These are phyloP conservation scores for Oriolus oriolus DNA, from an alignment of 2,113 vertebrate genomes.

Conservation along the genomic window DNA sequence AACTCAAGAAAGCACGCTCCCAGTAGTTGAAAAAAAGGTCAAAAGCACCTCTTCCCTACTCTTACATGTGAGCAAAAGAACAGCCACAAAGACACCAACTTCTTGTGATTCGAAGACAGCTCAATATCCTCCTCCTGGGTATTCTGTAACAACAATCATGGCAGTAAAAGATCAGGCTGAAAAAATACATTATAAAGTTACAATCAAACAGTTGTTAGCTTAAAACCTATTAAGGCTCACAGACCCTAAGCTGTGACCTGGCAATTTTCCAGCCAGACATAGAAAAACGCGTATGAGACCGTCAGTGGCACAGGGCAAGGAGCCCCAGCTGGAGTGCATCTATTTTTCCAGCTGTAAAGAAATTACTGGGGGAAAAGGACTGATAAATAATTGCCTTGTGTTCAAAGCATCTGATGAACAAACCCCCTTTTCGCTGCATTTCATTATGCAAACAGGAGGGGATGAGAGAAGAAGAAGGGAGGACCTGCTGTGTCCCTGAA, in stretches of 20 bases:
- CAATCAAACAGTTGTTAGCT: neutral
- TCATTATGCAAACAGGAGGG: neutral
- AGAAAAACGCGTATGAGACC: neutral
- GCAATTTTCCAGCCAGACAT: neutral
- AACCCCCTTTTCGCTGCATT: rapidly evolving
- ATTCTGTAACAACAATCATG: neutral
- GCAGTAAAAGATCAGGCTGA: neutral
- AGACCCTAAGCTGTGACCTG: neutral
- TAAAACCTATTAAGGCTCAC: neutral
- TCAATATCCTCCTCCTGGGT: neutral
- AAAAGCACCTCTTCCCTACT: neutral
- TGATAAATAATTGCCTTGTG: neutral
- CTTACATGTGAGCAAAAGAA: neutral
- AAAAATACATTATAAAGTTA: neutral
- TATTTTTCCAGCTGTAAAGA: neutral
- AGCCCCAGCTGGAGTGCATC: neutral
- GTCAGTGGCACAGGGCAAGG: neutral
- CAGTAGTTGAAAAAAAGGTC: neutral
- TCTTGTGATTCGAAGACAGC: neutral
- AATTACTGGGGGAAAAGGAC: neutral
- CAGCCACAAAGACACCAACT: neutral
- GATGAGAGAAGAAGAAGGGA: neutral
- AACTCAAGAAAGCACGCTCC: neutral
- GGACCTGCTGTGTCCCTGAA: neutral
- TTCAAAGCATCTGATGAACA: neutral